A percentile compares a stretch with the other conserved stretches of the same genome.
Evolutionary conservation across 1,140 invertebrate genomes (phyloP).

Genomic region (Ooceraea biroi): DNA sequence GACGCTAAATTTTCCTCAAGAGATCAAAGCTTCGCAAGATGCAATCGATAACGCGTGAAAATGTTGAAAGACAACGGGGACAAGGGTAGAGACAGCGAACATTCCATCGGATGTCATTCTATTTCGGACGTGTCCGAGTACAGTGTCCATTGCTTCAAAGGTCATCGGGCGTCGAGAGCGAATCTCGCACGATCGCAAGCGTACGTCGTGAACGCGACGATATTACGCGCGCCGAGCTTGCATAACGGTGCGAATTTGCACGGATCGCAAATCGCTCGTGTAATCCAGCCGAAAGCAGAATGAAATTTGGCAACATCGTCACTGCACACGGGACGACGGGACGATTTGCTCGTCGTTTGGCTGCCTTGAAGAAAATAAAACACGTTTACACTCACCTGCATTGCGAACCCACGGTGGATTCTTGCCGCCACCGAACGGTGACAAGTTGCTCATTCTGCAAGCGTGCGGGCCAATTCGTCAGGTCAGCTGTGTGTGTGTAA

Average conservation of each 20-base stretch:
- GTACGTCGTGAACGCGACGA: not conserved
- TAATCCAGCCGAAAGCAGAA: slow-evolving; percentile 37
- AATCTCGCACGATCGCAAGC: not conserved
- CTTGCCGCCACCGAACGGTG: slow-evolving; percentile 87
- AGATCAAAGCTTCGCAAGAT: not conserved
- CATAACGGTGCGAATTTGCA: not conserved
- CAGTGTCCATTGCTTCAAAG: not conserved
- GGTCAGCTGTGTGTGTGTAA: slow-evolving; percentile 25
- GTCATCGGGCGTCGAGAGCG: not conserved
- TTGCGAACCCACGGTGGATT: slow-evolving; percentile 88
- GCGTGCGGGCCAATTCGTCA: not conserved
- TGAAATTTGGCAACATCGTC: slow-evolving; percentile 69
- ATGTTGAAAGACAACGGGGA: not conserved
- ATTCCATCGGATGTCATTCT: not conserved
- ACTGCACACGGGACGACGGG: slow-evolving; percentile 66
- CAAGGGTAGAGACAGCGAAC: not conserved
- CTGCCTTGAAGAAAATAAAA: slow-evolving; percentile 25
- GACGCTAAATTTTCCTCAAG: not conserved
- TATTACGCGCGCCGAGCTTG: not conserved
- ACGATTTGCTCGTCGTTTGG: not conserved
- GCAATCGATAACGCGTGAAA: not conserved
- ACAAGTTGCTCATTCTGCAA: slow-evolving; percentile 85
- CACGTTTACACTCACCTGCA: slow-evolving; percentile 79
- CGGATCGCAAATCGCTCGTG: not conserved
- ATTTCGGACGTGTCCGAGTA: no score